Base-by-base conservation (phyloP, 37 sponge, comb jelly and placozoan genomes). In the Haliclona indistincta region DNA sequence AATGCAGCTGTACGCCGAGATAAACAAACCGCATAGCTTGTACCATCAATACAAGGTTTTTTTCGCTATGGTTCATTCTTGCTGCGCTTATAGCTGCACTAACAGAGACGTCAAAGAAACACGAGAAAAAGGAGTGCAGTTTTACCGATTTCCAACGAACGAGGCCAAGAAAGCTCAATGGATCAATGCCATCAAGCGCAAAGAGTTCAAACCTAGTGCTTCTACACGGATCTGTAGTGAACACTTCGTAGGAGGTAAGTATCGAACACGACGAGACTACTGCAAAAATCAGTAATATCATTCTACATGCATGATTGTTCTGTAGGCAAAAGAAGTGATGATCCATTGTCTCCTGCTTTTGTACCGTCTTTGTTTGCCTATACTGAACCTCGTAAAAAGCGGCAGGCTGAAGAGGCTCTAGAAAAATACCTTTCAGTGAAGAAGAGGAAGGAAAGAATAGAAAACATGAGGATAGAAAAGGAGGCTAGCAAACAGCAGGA, bases 1-100 rank as follows among this genome's bases (percentile, higher is more conserved):
- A n/a, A n/a, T n/a, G n/a, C n/a, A n/a, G n/a, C n/a, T n/a, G n/a
- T n/a, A n/a, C n/a, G n/a, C n/a, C n/a, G n/a, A n/a, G n/a, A n/a
- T n/a, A n/a, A n/a, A n/a, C n/a, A n/a, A n/a, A n/a, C n/a, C n/a
- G n/a, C n/a, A n/a, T n/a, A n/a, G n/a, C n/a, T n/a, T n/a, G n/a
- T n/a, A n/a, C n/a, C n/a, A n/a, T n/a, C n/a, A n/a, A n/a, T n/a
- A n/a, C n/a, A n/a, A n/a, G n/a, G n/a, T n/a, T n/a, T n/a, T n/a
- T n/a, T n/a, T n/a, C n/a, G n/a, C n/a, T n/a, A 79, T 79, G 80
- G 80, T 79, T 29, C 17, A 38, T 22, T 79, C 70, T 43, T 79
- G 80, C 56, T 79, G 80, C 30, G 70, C 70, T 2, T 28, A 52
- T 55, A 68, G 40, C 61, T 68, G 80, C 38, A 79, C 80, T 15